Conservation (phyloP, 2,113 vertebrate species). For the Cyprinus carpio region DNA sequence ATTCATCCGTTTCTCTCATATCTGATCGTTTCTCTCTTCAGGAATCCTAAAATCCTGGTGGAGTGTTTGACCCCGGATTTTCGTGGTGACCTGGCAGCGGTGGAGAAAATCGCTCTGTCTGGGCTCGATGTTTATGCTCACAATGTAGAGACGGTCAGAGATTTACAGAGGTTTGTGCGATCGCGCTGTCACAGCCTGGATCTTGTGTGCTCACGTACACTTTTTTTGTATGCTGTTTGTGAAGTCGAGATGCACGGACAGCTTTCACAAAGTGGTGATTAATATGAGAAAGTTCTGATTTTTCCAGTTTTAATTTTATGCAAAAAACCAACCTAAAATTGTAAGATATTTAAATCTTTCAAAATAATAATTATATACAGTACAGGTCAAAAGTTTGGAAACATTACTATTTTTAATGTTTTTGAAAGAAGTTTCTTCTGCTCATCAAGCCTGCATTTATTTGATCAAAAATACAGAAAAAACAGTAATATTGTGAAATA, state of each 20-base stretch:
- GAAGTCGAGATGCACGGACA: neutral
- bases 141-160: slow-evolving; percentile 93
- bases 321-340: no score
- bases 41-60: slow-evolving; percentile 85
- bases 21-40: slow-evolving; percentile 53
- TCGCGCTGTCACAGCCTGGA: no score
- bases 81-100: slow-evolving; percentile 84
- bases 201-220: neutral
- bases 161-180: slow-evolving; percentile 83
- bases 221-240: neutral
- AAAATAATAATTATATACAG: no score
- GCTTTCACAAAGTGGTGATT: neutral
- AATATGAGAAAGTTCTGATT: no score
- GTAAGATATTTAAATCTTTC: no score
- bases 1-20: neutral
- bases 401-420: no score
- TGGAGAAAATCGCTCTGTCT: slow-evolving; percentile 85
- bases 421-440: no score
- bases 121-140: slow-evolving; percentile 96
- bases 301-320: no score
- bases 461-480: no score
- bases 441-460: no score
- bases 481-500: no score
- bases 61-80: slow-evolving; percentile 98
- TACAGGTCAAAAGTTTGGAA: no score